Conservation (phyloP, 2,113 vertebrate genomes). For the Tragelaphus imberbis region DNA sequence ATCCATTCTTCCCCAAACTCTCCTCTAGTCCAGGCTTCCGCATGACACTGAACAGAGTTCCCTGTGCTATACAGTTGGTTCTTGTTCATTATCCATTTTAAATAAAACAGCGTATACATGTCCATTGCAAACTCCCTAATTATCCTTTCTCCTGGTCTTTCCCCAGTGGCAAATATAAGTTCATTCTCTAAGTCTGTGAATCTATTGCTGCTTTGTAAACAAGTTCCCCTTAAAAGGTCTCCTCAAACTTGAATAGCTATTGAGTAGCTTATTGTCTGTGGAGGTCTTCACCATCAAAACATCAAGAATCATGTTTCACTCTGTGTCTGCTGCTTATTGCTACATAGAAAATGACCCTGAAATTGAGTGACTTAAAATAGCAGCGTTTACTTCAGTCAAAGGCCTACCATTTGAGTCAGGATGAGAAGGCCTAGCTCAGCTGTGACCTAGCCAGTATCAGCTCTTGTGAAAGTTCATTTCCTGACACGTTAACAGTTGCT, state of each 20-base stretch:
- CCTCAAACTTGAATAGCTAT: background rate
- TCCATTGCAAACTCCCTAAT: background rate
- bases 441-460: background rate
- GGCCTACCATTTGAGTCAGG: background rate
- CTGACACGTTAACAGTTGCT: rapidly evolving
- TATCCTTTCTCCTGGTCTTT: background rate
- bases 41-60: background rate
- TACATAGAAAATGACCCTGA: background rate
- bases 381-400: background rate
- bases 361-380: background rate
- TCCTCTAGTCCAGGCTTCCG: background rate
- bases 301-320: background rate
- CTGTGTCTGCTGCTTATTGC: background rate
- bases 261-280: background rate
- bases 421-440: background rate
- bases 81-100: background rate
- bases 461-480: background rate
- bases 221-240: background rate
- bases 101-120: background rate
- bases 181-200: background rate
- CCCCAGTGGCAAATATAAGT: background rate
- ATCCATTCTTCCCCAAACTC: background rate
- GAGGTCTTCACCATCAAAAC: background rate
- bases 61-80: background rate
- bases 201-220: background rate